Evolutionary conservation across 2,888 invertebrate species (phyloP), one percentile per base, ranked within the genome.

Genomic region (Hypsopygia costalis): DNA sequence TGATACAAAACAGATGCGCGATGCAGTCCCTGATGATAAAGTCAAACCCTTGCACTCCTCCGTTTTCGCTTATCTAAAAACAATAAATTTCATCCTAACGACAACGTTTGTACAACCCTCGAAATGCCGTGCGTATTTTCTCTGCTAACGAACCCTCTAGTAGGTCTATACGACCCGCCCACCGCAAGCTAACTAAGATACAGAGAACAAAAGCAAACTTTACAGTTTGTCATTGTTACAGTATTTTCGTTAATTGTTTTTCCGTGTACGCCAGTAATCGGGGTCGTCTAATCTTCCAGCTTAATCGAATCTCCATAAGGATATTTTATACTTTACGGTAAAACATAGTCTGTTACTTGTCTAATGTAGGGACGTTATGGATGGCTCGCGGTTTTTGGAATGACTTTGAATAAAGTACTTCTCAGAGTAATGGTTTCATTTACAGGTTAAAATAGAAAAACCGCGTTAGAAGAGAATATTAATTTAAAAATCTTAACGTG

Each of bases 241-340:
- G 73, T 70, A 75, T 78, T 76, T 78, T 72, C 75, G 70, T 72
- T 85, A 85, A 86, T 86, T 86, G 86, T 86, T 86, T 86, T 86
- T 85, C 86, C 82, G 71, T 86, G 85, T 85, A 74, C 68, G 64
- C 58, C 69, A 69, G 65, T 77, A 71, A 81, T 76, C 78, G 60
- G 80, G 76, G 73, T 68, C 51, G 60, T 51, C 64, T 81, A 77
- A 83, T 81, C 81, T 78, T 58, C 60, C 57, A 56, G 61, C 65
- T 76, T 81, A 83, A 86, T 85, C 81, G 76, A 85, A 85, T 85
- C 73, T 81, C n/a, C 25, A 25, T 25, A 25, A 25, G 25, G 25
- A 8, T 25, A 25, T 25, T 25, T 25, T n/a, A 25, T 16, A 4
- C 16, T 16, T 1, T 25, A 7, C 3, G 25, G 7, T 25, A 25